Percentiles rank a stretch among this genome's conserved stretches.
phyloP scores from a whole-genome alignment of 2,888 invertebrate species.

The Acanthosepion esculentum region DNA sequence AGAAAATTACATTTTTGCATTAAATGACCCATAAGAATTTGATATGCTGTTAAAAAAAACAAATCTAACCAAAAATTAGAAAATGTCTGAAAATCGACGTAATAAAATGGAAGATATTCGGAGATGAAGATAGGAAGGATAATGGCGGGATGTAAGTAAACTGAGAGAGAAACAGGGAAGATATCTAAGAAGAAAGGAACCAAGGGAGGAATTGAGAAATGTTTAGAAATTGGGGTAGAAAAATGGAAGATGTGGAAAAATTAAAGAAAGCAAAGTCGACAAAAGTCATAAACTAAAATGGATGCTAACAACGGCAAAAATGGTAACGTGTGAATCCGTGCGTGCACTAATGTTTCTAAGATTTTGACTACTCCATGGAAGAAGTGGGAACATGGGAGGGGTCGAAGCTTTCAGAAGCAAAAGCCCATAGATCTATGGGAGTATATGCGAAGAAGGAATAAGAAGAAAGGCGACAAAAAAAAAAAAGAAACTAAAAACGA shows the following conservation, averaged over 20 bases:
- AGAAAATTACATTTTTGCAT: no score
- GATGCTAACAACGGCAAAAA: background rate
- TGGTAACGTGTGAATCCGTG: background rate
- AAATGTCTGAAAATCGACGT: no score
- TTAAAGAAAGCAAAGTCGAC: background rate
- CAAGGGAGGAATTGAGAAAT: no score
- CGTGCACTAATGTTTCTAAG: constrained; percentile 7
- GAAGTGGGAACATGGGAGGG: background rate
- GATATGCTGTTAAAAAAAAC: background rate
- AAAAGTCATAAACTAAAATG: background rate
- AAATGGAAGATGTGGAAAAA: no score
- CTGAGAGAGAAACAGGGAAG: no score
- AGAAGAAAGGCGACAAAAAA: background rate
- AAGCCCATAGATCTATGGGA: background rate
- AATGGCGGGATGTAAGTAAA: no score
- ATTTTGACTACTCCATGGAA: background rate
- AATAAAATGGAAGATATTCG: background rate
- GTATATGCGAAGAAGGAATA: background rate
- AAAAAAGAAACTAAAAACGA: background rate
- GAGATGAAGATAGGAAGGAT: background rate
- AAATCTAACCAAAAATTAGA: background rate
- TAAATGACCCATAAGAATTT: background rate
- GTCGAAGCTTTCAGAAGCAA: background rate
- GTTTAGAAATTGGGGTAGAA: no score
- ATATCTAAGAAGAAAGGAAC: no score